These are phyloP conservation scores for Lypha dubia DNA, from an alignment of 2,888 invertebrate species.

Conservation along the genomic window DNA sequence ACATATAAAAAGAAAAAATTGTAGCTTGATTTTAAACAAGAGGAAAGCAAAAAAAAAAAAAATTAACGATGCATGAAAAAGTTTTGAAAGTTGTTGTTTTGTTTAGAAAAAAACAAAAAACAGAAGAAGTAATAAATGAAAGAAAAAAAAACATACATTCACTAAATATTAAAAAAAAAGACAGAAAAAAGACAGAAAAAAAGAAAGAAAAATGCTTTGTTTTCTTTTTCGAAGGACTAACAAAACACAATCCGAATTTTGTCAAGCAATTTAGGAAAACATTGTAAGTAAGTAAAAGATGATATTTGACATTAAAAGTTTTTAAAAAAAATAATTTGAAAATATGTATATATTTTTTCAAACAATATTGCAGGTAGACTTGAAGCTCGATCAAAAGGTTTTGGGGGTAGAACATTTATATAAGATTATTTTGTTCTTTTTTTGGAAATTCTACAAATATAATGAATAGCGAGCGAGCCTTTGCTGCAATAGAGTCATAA, in stretches of 20 bases:
- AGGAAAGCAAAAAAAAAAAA: conserved; percentile 19
- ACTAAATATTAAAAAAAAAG: no score
- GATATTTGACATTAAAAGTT: not conserved
- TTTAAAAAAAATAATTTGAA: no score
- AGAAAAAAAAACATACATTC: no score
- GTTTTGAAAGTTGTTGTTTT: conserved; percentile 1
- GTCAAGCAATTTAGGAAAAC: not conserved
- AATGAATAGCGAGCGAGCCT: no score
- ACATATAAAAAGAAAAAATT: not conserved
- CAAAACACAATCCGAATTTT: not conserved
- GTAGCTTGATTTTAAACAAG: conserved; percentile 18
- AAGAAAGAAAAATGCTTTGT: not conserved
- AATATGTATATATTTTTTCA: no score
- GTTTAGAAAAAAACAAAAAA: not conserved
- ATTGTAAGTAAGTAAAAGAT: not conserved
- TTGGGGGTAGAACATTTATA: no score
- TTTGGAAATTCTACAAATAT: no score
- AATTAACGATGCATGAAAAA: conserved; percentile 37
- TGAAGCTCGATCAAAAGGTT: no score
- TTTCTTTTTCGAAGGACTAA: not conserved
- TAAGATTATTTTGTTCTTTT: no score
- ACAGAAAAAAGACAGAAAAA: not conserved
- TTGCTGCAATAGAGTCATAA: no score
- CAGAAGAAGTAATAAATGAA: not conserved
- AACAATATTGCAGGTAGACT: no score